phyloP scores from a whole-genome alignment of 2,113 vertebrate species.

The Nymphicus hollandicus region DNA sequence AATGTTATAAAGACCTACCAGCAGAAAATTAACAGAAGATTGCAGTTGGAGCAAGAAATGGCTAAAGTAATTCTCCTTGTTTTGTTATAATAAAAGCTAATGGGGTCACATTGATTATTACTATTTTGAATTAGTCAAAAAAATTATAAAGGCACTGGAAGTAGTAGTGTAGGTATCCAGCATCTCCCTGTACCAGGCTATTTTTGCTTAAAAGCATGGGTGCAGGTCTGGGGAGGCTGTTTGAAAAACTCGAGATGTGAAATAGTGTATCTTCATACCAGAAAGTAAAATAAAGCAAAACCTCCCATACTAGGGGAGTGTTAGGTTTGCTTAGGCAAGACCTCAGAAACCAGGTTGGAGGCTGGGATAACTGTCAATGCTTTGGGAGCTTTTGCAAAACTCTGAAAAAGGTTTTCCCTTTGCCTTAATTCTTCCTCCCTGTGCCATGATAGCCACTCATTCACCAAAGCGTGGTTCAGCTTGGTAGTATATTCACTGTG shows the following conservation, averaged over 20 bases:
- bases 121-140: not conserved
- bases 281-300: not conserved
- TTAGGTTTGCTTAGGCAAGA: not conserved
- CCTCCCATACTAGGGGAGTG: not conserved
- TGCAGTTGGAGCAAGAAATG: constrained; percentile 98
- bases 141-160: not conserved
- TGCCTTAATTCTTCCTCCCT: not conserved
- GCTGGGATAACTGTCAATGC: not conserved
- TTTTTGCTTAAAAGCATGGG: not conserved
- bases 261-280: not conserved
- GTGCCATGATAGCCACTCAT: not conserved
- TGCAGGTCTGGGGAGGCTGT: not conserved
- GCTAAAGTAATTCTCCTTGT: constrained; percentile 82
- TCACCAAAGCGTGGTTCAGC: not conserved
- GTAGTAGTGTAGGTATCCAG: not conserved
- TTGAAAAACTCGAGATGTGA: not conserved
- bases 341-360: not conserved
- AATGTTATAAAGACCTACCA: constrained; percentile 98
- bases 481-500: not conserved
- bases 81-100: not conserved
- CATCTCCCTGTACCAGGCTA: not conserved
- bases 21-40: constrained; percentile 92
- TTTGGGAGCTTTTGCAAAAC: not conserved
- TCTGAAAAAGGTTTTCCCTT: not conserved
- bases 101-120: not conserved